These are phyloP conservation scores for Caenorhabditis brenneri DNA, from an alignment of 1,140 invertebrate species.

Conservation along the genomic window DNA sequence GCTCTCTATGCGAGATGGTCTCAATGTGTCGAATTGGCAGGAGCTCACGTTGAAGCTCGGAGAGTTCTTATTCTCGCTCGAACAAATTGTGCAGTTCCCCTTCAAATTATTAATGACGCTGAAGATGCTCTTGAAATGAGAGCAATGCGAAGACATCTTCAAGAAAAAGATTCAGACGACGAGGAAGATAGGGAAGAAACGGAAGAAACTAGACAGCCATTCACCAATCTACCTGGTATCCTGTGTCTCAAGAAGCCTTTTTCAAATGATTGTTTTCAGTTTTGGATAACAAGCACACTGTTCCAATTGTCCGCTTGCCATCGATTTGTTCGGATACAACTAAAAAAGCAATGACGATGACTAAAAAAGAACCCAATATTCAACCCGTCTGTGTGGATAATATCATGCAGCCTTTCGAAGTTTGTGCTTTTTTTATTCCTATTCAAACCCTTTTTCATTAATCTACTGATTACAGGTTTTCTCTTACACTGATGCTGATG, in stretches of 20 bases:
- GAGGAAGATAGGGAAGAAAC: neutral
- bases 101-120: constrained; percentile 1
- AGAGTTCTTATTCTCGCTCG: constrained; percentile 18
- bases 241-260: neutral
- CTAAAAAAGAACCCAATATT: neutral
- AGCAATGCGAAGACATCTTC: constrained; percentile 22
- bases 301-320: neutral
- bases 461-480: neutral
- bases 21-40: constrained; percentile 1
- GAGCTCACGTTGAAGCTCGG: constrained; percentile 13
- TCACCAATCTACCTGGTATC: constrained; percentile 1
- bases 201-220: neutral
- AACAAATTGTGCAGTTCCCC: neutral
- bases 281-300: neutral
- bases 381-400: neutral
- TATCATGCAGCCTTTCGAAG: constrained; percentile 7
- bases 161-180: constrained; percentile 2
- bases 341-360: constrained; percentile 20
- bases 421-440: neutral
- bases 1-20: constrained; percentile 47
- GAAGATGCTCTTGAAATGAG: constrained; percentile 24
- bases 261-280: neutral
- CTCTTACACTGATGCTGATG: neutral
- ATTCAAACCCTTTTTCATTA: neutral
- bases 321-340: constrained; percentile 6